These are phyloP conservation scores for Meghimatium bilineatum DNA, from an alignment of 2,888 invertebrate genomes.

Conservation along the genomic window DNA sequence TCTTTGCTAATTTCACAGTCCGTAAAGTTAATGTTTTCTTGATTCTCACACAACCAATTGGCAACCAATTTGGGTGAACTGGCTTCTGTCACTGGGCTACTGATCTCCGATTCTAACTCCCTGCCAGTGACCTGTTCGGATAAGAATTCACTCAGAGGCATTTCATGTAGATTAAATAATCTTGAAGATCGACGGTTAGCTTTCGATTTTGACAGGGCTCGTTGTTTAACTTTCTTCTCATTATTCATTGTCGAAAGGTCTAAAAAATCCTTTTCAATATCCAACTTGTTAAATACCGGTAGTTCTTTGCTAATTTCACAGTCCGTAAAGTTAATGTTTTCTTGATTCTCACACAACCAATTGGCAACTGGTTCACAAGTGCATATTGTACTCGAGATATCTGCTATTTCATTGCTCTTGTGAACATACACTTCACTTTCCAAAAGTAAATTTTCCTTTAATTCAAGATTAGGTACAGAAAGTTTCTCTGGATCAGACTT, in stretches of 20 bases:
- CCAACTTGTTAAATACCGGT: neutral
- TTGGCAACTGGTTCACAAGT: neutral
- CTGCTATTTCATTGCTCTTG: neutral
- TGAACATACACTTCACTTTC: neutral
- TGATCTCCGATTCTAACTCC: neutral
- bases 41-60: neutral
- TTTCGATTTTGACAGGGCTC: too few relatives aligned
- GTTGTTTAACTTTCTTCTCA: neutral
- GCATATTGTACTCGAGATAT: too few relatives aligned
- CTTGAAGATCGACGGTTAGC: conserved; percentile 16
- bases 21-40: neutral
- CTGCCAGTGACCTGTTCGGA: neutral
- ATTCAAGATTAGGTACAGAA: neutral
- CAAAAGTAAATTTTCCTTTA: neutral
- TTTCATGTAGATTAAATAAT: conserved; percentile 13
- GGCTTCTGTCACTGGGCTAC: neutral
- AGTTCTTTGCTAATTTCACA: neutral
- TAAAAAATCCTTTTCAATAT: neutral
- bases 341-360: neutral
- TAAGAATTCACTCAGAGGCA: neutral
- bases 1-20: neutral
- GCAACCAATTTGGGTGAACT: neutral
- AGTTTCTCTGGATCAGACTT: neutral
- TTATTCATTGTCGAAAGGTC: neutral
- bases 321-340: neutral